Base-by-base conservation (phyloP, 92 coral and sea anemone genomes). In the Phenganax subtilis region DNA sequence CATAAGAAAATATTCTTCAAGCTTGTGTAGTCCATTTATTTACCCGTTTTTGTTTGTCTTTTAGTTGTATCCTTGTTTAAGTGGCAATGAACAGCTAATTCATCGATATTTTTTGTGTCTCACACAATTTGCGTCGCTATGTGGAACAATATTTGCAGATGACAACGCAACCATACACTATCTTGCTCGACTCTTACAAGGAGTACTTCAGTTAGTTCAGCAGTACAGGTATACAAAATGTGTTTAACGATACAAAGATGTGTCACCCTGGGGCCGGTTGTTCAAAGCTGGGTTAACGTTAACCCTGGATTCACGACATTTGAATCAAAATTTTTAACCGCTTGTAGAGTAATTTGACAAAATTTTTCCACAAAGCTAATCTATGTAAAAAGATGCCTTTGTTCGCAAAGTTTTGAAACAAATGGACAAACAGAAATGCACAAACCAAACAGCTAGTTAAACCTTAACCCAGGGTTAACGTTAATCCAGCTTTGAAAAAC, bases 81-180 rank as follows among this genome's bases (percentile, higher is more conserved):
- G 91, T 65, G 89, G 84, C 57, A 90, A 88, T 61, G 97, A 93
- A 60, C 93, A 91, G 75, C 77, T 93, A 54, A 64, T 88, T 44
- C 98, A 93, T 80, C 97, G 90, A 64, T 84, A 91, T 11, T 87
- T 89, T 16, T 94, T 89, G 86, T 91, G 98, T 68, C 82, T 93
- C 58, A 91, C 87, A 51, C 98, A 93, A 85, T 89, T 93, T 71
- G 98, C 98, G 12, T 88, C 98, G n/a, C 87, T 93, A 51, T 84
- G 88, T 67, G 98, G 97, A 51, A 85, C 86, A 5, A 74, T 93
- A 25, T 87, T 93, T 75, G 31, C 88, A 51, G 89, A 89, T 55
- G 84, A 88, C 28, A 54, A 75, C 29, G 88, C 90, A 0, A 90
- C 89, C 57, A 79, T 88, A 6, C 92, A 91, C 74, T 93, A 89